Evolutionary conservation across 2,888 invertebrate genomes (phyloP).

Genomic region (Glyphotaelius pellucidus): DNA sequence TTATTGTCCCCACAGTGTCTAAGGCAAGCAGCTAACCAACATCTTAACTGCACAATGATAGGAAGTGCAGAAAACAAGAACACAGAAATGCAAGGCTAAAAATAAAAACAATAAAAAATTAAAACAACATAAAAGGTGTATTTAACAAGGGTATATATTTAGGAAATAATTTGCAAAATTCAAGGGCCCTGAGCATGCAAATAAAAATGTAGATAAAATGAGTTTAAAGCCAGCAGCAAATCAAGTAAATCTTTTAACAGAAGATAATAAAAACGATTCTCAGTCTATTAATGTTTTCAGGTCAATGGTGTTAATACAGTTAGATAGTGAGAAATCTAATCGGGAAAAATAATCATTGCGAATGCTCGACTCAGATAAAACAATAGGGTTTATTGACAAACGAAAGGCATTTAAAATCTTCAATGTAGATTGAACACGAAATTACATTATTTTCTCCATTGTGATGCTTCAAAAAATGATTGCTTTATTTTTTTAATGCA

Average conservation of each 20-base stretch:
- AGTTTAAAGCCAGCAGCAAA: neutral
- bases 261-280: too few relatives aligned
- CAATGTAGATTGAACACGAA: neutral
- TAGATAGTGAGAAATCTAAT: neutral
- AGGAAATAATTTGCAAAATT: neutral
- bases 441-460: conserved; percentile 26
- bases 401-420: neutral
- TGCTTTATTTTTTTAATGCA: conserved; percentile 19
- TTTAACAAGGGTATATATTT: neutral
- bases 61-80: neutral
- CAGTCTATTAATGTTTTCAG: too few relatives aligned
- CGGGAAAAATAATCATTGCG: neutral
- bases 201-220: neutral
- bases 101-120: conserved; percentile 21
- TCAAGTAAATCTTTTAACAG: neutral
- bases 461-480: neutral
- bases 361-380: neutral
- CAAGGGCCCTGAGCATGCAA: neutral
- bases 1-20: neutral
- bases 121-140: conserved; percentile 10
- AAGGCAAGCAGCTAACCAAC: conserved; percentile 41
- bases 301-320: too few relatives aligned
- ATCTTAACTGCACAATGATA: conserved; percentile 4
- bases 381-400: neutral
- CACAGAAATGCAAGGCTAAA: conserved; percentile 3